Base-by-base conservation (phyloP, 2,888 invertebrate species). In the Heliconius ethilla region DNA sequence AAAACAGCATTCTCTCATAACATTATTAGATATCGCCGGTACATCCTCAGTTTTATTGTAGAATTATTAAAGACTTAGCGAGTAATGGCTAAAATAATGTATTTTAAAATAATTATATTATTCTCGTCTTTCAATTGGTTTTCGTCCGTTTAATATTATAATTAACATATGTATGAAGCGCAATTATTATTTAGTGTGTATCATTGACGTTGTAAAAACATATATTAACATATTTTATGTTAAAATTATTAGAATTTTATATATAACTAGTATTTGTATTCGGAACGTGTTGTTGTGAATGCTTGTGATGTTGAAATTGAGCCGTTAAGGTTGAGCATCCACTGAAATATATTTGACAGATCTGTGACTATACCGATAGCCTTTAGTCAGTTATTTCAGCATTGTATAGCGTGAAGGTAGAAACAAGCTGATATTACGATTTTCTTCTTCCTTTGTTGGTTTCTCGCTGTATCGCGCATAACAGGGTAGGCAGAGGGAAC, bases 221-320 rank as follows among this genome's bases (percentile, higher is more conserved):
- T 6, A 5, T 27, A 59, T 67, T 77, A 67, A 67, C 62, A 62
- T 22, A 55, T 55, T 67, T 75, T 63, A 66, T 70, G 70, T 66
- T 27, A 27, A 27, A 27, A 27, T 27, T 27, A 27, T 27, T 27
- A 27, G 27, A 59, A 59, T 62, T 73, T 77, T 40, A 67, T 70
- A 66, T 27, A 33, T 66, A 66, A 29, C 66, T 69, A 69, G 40
- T 45, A 65, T 76, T 75, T 72, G 63, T 67, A 80, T 77, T 77
- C 78, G 33, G 67, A 10, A 18, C 55, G 77, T 75, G 77, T 76
- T 72, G 76, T 55, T 70, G 59, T n/a, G 70, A 76, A 79, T 78
- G 76, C 70, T 66, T 79, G 75, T 77, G 29, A 62, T 79, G 75
- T 75, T 75, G 77, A 79, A 81, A 83, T 83, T 81, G 79, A 82